phyloP scores from a whole-genome alignment of 37 sponge, comb jelly and placozoan species.

The Halisarca cf. caerulea region DNA sequence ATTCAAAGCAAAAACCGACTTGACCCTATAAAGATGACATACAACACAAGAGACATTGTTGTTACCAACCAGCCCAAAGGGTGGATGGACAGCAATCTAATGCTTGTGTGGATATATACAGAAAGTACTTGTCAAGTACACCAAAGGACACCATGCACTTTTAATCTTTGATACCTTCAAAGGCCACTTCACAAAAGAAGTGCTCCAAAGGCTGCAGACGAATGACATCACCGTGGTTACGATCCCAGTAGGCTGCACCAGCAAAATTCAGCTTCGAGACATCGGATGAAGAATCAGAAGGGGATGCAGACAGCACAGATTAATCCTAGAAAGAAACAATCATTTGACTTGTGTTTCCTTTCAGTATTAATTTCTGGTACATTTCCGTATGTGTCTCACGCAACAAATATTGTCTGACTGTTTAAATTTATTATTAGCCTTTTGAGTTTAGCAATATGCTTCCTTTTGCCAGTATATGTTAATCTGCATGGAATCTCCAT shows the following conservation, averaged over 20 bases:
- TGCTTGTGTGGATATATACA: not conserved
- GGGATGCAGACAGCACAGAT: not conserved
- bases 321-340: too few species aligned
- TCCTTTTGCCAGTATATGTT: too few species aligned
- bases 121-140: not conserved
- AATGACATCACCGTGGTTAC: not conserved
- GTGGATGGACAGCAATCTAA: too few species aligned
- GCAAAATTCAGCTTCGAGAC: slow-evolving; percentile 35
- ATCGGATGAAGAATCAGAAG: not conserved
- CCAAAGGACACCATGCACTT: slow-evolving; percentile 16
- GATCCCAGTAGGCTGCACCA: slow-evolving; percentile 48
- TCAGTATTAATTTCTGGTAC: too few species aligned
- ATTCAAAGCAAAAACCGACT: too few species aligned
- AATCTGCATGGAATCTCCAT: too few species aligned
- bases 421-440: too few species aligned
- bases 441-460: too few species aligned
- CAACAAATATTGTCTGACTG: not conserved
- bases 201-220: not conserved
- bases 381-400: too few species aligned
- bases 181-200: slow-evolving; percentile 6
- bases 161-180: slow-evolving; percentile 9
- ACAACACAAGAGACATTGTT: too few species aligned
- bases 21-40: too few species aligned
- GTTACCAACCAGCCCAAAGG: too few species aligned
- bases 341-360: not conserved